A percentile compares a stretch with the other conserved stretches of the same genome.
These are phyloP conservation scores for Geococcyx californianus DNA, from an alignment of 2,113 vertebrate genomes.

Conservation along the genomic window DNA sequence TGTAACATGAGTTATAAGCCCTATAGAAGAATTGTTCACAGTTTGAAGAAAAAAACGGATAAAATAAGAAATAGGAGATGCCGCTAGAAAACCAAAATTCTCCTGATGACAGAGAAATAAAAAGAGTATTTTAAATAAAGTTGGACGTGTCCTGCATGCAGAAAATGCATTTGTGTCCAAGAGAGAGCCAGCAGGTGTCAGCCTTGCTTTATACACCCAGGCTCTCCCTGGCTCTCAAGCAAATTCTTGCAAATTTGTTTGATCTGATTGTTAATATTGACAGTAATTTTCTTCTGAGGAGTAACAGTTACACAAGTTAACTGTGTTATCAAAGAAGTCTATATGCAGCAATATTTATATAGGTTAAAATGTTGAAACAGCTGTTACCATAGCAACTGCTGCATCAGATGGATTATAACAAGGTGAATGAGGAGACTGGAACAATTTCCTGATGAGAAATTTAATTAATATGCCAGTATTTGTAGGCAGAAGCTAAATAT, in stretches of 20 bases:
- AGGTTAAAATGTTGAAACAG: constrained; percentile 34
- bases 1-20: neutral
- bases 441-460: constrained; percentile 37
- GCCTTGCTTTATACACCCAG: constrained; percentile 68
- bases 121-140: neutral
- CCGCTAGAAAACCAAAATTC: neutral
- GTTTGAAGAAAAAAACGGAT: neutral
- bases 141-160: neutral
- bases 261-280: neutral
- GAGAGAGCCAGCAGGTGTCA: constrained; percentile 73
- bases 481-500: neutral
- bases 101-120: neutral
- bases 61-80: neutral
- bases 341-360: neutral
- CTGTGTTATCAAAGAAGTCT: neutral
- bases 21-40: neutral
- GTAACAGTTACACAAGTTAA: neutral
- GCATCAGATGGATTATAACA: constrained; percentile 2
- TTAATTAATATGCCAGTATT: constrained; percentile 19
- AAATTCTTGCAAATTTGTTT: neutral
- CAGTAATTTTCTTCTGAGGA: constrained; percentile 1
- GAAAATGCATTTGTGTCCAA: neutral
- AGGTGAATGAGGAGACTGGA: constrained; percentile 16
- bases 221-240: neutral
- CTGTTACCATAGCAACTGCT: constrained; percentile 15